phyloP scores from a whole-genome alignment of 2,113 vertebrate genomes.

The Rhizomys pruinosus region DNA sequence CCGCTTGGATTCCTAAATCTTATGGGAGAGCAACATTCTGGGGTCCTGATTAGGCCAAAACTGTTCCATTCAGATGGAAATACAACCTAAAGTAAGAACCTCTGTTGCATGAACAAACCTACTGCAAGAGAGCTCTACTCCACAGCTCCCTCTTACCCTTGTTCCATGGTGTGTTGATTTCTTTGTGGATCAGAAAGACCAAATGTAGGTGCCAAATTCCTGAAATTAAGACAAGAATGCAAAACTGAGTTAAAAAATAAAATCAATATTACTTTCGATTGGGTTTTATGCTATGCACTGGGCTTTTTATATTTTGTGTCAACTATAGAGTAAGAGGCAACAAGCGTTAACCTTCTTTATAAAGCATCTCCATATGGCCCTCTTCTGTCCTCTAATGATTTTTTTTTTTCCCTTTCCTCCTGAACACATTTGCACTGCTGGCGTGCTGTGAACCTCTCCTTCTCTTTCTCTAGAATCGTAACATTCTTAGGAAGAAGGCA shows the following conservation, averaged over 20 bases:
- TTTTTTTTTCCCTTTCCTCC: background rate
- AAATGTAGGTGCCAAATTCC: conserved; percentile 79
- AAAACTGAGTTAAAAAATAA: conserved; percentile 37
- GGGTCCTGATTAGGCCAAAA: background rate
- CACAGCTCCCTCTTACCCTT: conserved; percentile 73
- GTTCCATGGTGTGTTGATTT: background rate
- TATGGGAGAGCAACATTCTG: background rate
- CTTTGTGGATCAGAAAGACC: fast-evolving
- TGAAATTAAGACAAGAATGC: conserved; percentile 64
- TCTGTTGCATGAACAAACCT: background rate
- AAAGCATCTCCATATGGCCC: background rate
- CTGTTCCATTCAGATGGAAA: background rate
- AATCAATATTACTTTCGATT: background rate
- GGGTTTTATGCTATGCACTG: background rate
- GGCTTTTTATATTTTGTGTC: background rate
- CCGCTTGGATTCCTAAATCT: background rate
- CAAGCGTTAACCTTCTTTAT: background rate
- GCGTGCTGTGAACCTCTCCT: background rate
- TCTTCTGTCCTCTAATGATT: background rate
- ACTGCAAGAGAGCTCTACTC: background rate
- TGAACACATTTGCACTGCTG: background rate
- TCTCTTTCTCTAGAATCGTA: background rate
- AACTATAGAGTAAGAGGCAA: background rate
- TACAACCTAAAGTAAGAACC: conserved; percentile 10
- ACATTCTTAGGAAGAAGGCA: background rate